Evolutionary conservation across 2,797 vertebrate genomes (phyloP), one percentile per base, ranked within the genome.

Genomic region (Pangasius macronema): DNA sequence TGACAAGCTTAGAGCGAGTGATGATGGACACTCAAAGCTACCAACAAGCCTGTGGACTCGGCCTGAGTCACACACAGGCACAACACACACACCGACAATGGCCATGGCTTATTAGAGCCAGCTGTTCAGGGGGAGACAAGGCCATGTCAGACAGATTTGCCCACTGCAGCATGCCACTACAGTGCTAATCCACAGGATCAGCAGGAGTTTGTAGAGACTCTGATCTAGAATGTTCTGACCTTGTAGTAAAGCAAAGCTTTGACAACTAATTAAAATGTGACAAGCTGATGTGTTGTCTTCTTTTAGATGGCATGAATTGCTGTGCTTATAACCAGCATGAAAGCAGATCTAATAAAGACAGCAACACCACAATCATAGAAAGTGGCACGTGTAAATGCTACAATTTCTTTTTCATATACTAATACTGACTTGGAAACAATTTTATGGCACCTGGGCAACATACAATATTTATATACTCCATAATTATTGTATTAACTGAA

Each of bases 1-100:
- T 84, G 90, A 94, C 88, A 89, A 93, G 89, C 79, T 89, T 89
- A n/a, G 89, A 90, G 87, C 91, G 94, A 92, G 87, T 92, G 49
- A 85, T 93, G 86, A 93, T 68, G 82, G 91, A 91, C 84, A 87
- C 49, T 87, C 88, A 73, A 82, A 68, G 73, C 83, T 84, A 88
- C 88, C 82, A 80, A 91, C 87, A 88, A 88, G 82, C 81, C 82
- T 80, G 79, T 85, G 53, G 75, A 84, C 73, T 75, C 36, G 53
- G 49, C 55, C 39, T 39, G 46, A 63, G 70, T 81, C 83, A 76
- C 46, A 73, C 82, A 83, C 73, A 83, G 27, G 57, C 39, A 79
- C 30, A 76, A 82, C 65, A 59, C 33, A 67, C n/a, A 81, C 81
- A 72, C 72, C 63, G 30, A 67, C 79, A 72, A 39, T 70, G 39